phyloP scores from a whole-genome alignment of 1,140 invertebrate genomes.

The Heliothis virescens region DNA sequence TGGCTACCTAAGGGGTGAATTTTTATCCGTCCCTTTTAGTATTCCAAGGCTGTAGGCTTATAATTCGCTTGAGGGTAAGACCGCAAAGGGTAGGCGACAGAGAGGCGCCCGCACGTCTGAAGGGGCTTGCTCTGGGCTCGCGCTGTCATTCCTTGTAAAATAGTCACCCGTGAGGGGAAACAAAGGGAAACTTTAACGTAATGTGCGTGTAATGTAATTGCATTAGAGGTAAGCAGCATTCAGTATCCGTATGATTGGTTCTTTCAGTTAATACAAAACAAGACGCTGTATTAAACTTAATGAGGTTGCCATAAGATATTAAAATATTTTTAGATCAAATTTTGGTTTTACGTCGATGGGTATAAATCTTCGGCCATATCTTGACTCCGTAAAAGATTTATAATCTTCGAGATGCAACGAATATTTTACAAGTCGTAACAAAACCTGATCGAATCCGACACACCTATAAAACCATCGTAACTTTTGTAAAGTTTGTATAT shows the following conservation, averaged over 20 bases:
- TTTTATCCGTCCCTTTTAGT: conserved; percentile 74
- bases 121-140: conserved; percentile 54
- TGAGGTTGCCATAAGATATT: neutral
- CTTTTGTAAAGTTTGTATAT: conserved; percentile 6
- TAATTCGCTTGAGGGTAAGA: conserved; percentile 72
- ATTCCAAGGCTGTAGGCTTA: conserved; percentile 71
- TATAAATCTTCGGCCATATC: conserved; percentile 26
- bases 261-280: neutral
- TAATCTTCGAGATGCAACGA: conserved; percentile 9
- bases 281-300: neutral
- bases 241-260: neutral
- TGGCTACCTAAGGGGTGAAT: conserved; percentile 75
- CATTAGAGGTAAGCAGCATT: conserved; percentile 17
- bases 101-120: conserved; percentile 58
- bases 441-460: conserved; percentile 7
- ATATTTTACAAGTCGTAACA: conserved; percentile 24
- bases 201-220: conserved; percentile 25
- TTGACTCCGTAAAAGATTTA: conserved; percentile 24
- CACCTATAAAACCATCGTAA: neutral
- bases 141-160: conserved; percentile 56
- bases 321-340: conserved; percentile 12
- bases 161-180: conserved; percentile 39
- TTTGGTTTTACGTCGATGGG: conserved; percentile 22
- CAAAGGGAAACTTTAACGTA: conserved; percentile 9
- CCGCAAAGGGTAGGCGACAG: conserved; percentile 64